phyloP scores from a whole-genome alignment of 1,140 invertebrate species.

The Calephelis virginiensis region DNA sequence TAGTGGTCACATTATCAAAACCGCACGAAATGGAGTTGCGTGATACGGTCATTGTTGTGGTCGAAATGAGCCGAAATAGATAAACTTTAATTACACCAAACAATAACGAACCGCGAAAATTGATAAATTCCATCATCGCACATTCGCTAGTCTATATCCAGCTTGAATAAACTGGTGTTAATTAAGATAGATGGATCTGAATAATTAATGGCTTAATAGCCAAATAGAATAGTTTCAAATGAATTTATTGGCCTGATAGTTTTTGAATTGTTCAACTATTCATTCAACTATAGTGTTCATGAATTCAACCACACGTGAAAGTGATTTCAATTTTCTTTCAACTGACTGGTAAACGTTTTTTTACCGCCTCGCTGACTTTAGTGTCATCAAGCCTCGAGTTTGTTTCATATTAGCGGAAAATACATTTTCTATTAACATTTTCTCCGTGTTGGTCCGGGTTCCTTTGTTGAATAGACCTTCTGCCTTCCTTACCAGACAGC shows the following conservation, averaged over 20 bases:
- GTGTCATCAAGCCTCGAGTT: too few relatives aligned
- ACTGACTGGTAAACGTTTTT: background rate
- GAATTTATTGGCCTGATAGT: background rate
- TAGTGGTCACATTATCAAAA: background rate
- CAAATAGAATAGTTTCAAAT: background rate
- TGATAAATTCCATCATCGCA: slow-evolving; percentile 16
- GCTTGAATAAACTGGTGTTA: slow-evolving; percentile 16
- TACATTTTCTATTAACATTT: too few relatives aligned
- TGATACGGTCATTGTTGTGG: slow-evolving; percentile 7
- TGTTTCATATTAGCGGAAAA: too few relatives aligned
- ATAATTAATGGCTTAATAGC: slow-evolving; percentile 4
- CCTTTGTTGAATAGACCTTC: too few relatives aligned
- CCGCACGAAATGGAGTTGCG: background rate
- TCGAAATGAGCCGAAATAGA: slow-evolving; percentile 2
- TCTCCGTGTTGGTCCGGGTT: too few relatives aligned
- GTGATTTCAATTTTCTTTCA: background rate
- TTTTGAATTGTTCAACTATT: background rate
- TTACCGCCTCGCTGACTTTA: too few relatives aligned
- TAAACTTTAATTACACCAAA: slow-evolving; percentile 20
- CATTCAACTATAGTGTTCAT: background rate
- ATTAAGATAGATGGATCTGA: slow-evolving; percentile 11
- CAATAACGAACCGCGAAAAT: slow-evolving; percentile 18
- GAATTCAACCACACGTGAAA: too few relatives aligned
- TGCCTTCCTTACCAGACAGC: too few relatives aligned
- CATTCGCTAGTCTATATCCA: slow-evolving; percentile 16